A percentile compares a stretch with the other conserved stretches of the same genome.
Evolutionary conservation across 2,888 invertebrate genomes (phyloP).

Genomic region (Ophion slaviceki): DNA sequence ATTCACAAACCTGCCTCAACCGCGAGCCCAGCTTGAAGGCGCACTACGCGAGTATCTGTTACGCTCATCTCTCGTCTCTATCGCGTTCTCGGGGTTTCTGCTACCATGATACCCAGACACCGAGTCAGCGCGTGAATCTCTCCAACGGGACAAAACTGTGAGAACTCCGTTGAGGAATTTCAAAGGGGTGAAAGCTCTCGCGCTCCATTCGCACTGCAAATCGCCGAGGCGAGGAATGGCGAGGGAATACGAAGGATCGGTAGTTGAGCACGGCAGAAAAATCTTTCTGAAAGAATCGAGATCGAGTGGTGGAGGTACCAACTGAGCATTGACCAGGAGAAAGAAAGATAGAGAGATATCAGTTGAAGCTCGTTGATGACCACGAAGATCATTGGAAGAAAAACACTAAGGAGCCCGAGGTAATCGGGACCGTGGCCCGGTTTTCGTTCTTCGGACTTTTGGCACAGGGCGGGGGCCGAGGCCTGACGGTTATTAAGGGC

Average conservation of each 20-base stretch:
- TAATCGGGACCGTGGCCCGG: slow-evolving; percentile 56
- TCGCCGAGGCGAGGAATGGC: slow-evolving; percentile 9
- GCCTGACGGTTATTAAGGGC: slow-evolving; percentile 66
- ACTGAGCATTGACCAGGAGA: background rate
- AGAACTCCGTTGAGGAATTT: slow-evolving; percentile 58
- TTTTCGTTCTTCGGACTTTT: slow-evolving; percentile 38
- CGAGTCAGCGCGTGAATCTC: slow-evolving; percentile 1
- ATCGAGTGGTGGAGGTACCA: slow-evolving; percentile 4
- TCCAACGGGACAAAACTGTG: slow-evolving; percentile 52
- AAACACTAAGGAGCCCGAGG: slow-evolving; percentile 30
- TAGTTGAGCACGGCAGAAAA: background rate
- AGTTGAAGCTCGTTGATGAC: slow-evolving; percentile 46
- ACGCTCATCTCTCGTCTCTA: too few relatives aligned
- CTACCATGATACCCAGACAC: slow-evolving; percentile 18
- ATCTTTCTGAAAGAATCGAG: slow-evolving; percentile 22
- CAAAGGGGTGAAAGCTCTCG: slow-evolving; percentile 53
- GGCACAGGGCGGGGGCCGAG: slow-evolving; percentile 42
- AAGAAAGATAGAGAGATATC: slow-evolving; percentile 1
- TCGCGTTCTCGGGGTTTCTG: background rate
- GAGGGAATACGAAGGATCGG: slow-evolving; percentile 16
- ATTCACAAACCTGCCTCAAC: slow-evolving; percentile 19
- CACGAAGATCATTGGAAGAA: slow-evolving; percentile 48
- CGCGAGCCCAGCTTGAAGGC: background rate
- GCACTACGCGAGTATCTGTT: too few relatives aligned
- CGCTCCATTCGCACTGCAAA: slow-evolving; percentile 17